Conservation (phyloP, 2,888 invertebrate genomes). For the Eupithecia subumbrata region DNA sequence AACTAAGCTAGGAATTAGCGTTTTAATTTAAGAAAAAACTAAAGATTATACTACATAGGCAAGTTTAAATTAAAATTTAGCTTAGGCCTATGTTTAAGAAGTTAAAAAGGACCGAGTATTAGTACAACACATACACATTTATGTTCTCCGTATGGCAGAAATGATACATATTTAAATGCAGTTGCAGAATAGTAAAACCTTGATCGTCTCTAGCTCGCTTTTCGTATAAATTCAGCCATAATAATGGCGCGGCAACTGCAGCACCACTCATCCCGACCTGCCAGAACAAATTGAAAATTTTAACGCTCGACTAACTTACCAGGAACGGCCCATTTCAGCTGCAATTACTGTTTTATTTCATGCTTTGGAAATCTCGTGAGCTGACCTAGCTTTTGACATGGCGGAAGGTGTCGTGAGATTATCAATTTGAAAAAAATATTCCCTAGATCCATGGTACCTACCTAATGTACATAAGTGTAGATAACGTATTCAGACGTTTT, state of each 20-base stretch:
- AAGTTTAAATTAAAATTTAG: too few relatives aligned
- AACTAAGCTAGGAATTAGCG: too few relatives aligned
- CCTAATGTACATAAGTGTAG: background rate
- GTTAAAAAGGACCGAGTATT: too few relatives aligned
- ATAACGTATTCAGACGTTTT: too few relatives aligned
- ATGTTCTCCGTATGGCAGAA: background rate
- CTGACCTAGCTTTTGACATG: background rate
- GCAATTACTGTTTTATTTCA: conserved; percentile 38
- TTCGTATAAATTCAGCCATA: background rate
- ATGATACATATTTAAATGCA: background rate
- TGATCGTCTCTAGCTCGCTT: background rate
- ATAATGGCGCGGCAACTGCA: conserved; percentile 59
- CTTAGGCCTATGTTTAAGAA: too few relatives aligned
- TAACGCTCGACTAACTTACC: conserved; percentile 61
- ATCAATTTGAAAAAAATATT: background rate
- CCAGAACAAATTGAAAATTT: conserved; percentile 54
- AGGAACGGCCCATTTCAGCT: conserved; percentile 46
- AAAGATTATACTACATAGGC: too few relatives aligned
- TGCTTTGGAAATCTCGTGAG: background rate
- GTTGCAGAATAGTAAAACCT: background rate
- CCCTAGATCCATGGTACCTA: too few relatives aligned
- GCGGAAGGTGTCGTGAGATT: background rate
- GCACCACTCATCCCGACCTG: conserved; percentile 50
- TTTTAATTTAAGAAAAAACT: too few relatives aligned
- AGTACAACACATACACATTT: too few relatives aligned